Evolutionary conservation across 53 echinoderm and acorn worm species (phyloP), one percentile per base, ranked within the genome.

Genomic region (Patiria pectinifera): DNA sequence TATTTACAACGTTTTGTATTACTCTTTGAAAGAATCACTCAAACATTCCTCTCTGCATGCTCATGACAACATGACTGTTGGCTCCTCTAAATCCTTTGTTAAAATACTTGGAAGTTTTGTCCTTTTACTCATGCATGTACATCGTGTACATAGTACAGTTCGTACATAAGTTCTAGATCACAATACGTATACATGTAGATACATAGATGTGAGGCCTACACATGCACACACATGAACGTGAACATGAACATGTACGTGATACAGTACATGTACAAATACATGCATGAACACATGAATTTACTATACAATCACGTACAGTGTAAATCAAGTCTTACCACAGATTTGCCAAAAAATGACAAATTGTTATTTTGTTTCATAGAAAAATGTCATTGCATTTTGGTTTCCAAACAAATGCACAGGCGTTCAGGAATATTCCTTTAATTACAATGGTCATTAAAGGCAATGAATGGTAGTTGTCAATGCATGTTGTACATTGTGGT

Each of bases 11-110:
- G 49, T 87, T 76, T 86, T 58, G 35, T 59, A 48, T 77, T 77
- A 76, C 10, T 87, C 87, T 87, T 21, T 87, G 87, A 87, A 87
- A 87, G 87, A 87, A 87, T 35, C 87, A 87, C 6, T 78, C 60
- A 87, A 87, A 77, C 87, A 87, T 2, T 78, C 78, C 87, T 77
- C 87, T 81, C 78, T 12, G 14, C 16, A 79, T 46, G 13, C 48
- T 15, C 47, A 19, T 45, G 16, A 45, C 44, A 8, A 47, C 4
- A 12, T 15, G 45, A 7, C 7, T 13, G 3, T 45, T 4, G 25
- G 5, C 79, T 78, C 79, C 10, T 22, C 79, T 78, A 15, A 35
- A 78, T 22, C 79, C 47, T 45, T 78, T 76, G 25, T 69, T 85
- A 47, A 86, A 71, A 86, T 86, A 74, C 86, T 86, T 86, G 75